These are phyloP conservation scores for Tympanoctomys barrerae DNA, from an alignment of 2,797 vertebrate species.

Conservation along the genomic window DNA sequence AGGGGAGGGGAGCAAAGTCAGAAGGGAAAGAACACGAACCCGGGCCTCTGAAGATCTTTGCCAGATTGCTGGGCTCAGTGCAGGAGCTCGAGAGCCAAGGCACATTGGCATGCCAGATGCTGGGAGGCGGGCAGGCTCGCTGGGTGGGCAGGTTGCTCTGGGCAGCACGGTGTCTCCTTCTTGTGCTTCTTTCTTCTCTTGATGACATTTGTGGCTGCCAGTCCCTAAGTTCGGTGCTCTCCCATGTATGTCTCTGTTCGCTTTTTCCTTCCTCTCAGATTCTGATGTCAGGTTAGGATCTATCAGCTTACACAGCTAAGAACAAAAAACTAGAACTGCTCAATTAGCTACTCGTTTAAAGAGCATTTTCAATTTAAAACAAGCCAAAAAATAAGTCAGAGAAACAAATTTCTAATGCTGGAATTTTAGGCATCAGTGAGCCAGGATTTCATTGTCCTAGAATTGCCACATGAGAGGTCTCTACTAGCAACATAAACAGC, in stretches of 20 bases:
- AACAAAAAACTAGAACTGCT: background rate
- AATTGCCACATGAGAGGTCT: background rate
- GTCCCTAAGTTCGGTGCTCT: background rate
- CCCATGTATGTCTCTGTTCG: background rate
- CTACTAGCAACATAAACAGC: background rate
- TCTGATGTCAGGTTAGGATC: background rate
- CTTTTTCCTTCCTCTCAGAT: background rate
- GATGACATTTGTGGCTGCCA: background rate
- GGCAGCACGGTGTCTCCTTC: background rate
- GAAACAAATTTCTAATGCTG: background rate
- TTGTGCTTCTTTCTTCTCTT: background rate
- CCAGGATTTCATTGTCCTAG: background rate
- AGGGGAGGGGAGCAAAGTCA: background rate
- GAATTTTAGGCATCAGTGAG: background rate
- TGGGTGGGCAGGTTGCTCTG: background rate
- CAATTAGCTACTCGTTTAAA: background rate
- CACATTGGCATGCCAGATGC: background rate
- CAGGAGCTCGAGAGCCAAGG: background rate
- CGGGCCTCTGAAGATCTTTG: background rate
- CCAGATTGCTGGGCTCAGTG: background rate
- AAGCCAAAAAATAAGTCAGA: background rate
- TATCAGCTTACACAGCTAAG: background rate
- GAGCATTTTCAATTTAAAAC: slow-evolving; percentile 12
- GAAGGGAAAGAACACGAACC: background rate
- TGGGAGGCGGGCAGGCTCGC: background rate